Conservation (phyloP, 2,888 invertebrate genomes). For the Dorcus parallelipipedus region DNA sequence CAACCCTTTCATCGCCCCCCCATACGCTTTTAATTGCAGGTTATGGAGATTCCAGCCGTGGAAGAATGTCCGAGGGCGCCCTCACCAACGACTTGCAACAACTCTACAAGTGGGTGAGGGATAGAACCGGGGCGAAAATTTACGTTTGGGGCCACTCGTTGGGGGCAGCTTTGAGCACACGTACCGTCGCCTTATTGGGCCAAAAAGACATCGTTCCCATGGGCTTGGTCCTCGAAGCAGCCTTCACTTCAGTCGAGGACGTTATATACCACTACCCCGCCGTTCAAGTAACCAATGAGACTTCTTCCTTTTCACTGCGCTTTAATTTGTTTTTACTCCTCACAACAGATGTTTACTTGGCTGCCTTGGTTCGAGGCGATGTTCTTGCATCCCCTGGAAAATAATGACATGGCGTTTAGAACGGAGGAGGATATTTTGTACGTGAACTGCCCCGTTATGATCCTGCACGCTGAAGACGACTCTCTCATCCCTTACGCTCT, state of each 20-base stretch:
- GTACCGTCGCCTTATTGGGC: slow-evolving; percentile 34
- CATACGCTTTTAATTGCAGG: slow-evolving; percentile 24
- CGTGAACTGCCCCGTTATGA: slow-evolving; percentile 42
- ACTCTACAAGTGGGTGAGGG: slow-evolving; percentile 39
- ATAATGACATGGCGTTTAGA: slow-evolving; percentile 38
- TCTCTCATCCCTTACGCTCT: slow-evolving; percentile 35
- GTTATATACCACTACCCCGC: slow-evolving; percentile 25
- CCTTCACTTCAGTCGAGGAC: slow-evolving; percentile 39
- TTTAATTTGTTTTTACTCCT: slow-evolving; percentile 12
- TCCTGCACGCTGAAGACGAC: slow-evolving; percentile 42
- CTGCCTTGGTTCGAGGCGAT: slow-evolving; percentile 40
- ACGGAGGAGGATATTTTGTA: slow-evolving; percentile 33
- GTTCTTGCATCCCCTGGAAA: slow-evolving; percentile 35
- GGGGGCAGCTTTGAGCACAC: slow-evolving; percentile 38
- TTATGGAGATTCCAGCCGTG: slow-evolving; percentile 41
- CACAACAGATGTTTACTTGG: slow-evolving; percentile 37
- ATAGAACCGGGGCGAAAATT: slow-evolving; percentile 32
- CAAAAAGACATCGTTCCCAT: slow-evolving; percentile 28
- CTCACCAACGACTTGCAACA: slow-evolving; percentile 41
- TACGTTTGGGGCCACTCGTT: slow-evolving; percentile 45
- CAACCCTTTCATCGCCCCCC: no score
- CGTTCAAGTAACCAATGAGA: slow-evolving; percentile 14
- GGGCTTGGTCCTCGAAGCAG: slow-evolving; percentile 38
- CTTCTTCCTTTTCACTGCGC: neutral
- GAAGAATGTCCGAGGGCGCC: slow-evolving; percentile 35